These are phyloP conservation scores for Microchirus variegatus DNA, from an alignment of 2,797 vertebrate genomes.

Conservation along the genomic window DNA sequence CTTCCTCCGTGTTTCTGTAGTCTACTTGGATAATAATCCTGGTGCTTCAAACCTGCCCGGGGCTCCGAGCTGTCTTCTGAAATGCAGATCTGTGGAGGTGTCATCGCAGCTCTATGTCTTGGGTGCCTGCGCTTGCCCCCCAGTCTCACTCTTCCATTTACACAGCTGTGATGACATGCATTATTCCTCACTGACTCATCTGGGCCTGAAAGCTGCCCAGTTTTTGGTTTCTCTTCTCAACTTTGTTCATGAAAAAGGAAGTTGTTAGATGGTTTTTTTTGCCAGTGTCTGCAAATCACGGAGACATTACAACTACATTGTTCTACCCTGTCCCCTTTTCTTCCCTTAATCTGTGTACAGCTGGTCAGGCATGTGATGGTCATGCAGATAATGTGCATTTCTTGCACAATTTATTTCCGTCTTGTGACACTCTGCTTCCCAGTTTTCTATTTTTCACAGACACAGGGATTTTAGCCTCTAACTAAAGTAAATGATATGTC, in stretches of 20 bases:
- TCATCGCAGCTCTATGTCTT: constrained; percentile 71
- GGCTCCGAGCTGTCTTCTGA: constrained; percentile 72
- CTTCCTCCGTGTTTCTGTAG: constrained; percentile 31
- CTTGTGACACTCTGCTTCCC: constrained; percentile 42
- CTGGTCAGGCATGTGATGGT: constrained; percentile 53
- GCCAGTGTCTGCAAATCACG: constrained; percentile 46
- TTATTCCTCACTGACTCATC: constrained; percentile 78
- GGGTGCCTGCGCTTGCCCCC: constrained; percentile 66
- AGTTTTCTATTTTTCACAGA: constrained; percentile 46
- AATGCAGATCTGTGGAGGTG: constrained; percentile 77
- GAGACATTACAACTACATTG: constrained; percentile 36
- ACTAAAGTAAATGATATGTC: constrained; percentile 66
- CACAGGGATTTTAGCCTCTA: constrained; percentile 29
- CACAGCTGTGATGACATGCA: constrained; percentile 65
- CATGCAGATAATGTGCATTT: constrained; percentile 28
- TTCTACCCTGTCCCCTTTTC: not conserved
- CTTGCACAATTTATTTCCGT: constrained; percentile 39
- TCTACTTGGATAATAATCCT: constrained; percentile 68
- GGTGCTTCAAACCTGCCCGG: constrained; percentile 57
- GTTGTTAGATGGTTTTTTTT: constrained; percentile 40
- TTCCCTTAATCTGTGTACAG: constrained; percentile 15
- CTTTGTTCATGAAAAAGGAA: constrained; percentile 37
- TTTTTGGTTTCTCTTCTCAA: constrained; percentile 47
- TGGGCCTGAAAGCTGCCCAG: constrained; percentile 49
- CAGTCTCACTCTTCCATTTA: constrained; percentile 67